Base-by-base conservation (phyloP, 2,797 vertebrate species). In the Sebastiscus tertius region DNA sequence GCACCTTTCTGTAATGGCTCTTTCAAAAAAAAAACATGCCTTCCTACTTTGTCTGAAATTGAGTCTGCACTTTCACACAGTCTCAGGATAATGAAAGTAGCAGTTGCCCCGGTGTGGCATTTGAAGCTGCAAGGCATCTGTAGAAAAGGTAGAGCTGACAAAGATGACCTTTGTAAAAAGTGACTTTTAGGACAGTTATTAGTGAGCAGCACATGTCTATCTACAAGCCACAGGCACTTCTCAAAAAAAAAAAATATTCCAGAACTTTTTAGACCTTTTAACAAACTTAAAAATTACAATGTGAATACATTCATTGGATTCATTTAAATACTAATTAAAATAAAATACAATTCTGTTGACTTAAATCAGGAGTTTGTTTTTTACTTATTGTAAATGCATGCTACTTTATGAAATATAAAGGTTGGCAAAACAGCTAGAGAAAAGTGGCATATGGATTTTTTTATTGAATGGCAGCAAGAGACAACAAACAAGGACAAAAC, bases 41-140 rank as follows among this genome's bases (percentile, higher is more conserved):
- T 75, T 82, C 79, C 72, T 56, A 71, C 82, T 82, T 79, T 75
- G 74, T 90, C 79, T 92, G 84, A 90, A 82, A 94, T 77, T 52
- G 66, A 83, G 79, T 90, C 71, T 86, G 79, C 63, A 80, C 73
- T 89, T 88, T 92, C 77, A 88, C 46, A 55, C 46, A 55, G 67
- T 61, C 71, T 66, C 31, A 26, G 78, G 26, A 81, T 86, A 90
- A 84, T 87, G 89, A 85, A 93, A 91, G 74, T 84, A 90, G 66
- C 88, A 88, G 92, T 92, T 93, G 82, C 84, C 80, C 72, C 59
- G 80, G 79, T 69, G 78, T 86, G 87, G 83, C 80, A 88, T 90
- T 87, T 78, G 67, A 83, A 79, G 86, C 84, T 76, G 81, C 67
- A 61, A 93, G 86, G 80, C 81, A 80, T 83, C 69, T 89, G 72